These are phyloP conservation scores for Nipponia nippon DNA, from an alignment of 2,113 vertebrate genomes.

Conservation along the genomic window DNA sequence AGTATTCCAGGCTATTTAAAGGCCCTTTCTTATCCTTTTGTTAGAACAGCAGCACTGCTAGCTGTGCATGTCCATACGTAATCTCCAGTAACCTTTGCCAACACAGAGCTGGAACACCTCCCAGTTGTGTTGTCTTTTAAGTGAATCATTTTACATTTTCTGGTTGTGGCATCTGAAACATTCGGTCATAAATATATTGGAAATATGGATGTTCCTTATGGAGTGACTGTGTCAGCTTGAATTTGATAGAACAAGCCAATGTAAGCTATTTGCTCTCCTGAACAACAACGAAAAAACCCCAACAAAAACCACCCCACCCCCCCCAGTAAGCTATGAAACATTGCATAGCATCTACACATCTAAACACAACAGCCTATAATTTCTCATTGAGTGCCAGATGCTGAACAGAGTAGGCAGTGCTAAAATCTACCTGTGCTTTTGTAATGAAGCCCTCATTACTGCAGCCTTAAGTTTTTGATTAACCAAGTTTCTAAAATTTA, in stretches of 20 bases:
- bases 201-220: not conserved
- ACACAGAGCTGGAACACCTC: not conserved
- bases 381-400: not conserved
- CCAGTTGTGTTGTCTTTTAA: not conserved
- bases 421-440: not conserved
- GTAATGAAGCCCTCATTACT: not conserved
- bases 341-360: not conserved
- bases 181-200: not conserved
- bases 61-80: not conserved
- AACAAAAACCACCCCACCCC: not conserved
- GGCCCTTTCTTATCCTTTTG: not conserved
- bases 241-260: slow-evolving; percentile 18
- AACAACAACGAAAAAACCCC: not conserved
- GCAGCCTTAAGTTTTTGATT: not conserved
- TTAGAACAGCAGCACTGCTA: not conserved
- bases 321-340: slow-evolving; percentile 2
- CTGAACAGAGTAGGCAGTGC: not conserved
- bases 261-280: slow-evolving; percentile 1
- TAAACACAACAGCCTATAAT: not conserved
- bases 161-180: not conserved
- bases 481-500: not conserved
- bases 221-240: not conserved
- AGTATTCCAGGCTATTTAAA: slow-evolving; percentile 20
- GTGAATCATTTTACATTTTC: slow-evolving; percentile 41
- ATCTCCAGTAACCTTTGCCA: slow-evolving; percentile 19